Conservation (phyloP, 2,888 invertebrate species). For the Stenolophus ochropezus region DNA sequence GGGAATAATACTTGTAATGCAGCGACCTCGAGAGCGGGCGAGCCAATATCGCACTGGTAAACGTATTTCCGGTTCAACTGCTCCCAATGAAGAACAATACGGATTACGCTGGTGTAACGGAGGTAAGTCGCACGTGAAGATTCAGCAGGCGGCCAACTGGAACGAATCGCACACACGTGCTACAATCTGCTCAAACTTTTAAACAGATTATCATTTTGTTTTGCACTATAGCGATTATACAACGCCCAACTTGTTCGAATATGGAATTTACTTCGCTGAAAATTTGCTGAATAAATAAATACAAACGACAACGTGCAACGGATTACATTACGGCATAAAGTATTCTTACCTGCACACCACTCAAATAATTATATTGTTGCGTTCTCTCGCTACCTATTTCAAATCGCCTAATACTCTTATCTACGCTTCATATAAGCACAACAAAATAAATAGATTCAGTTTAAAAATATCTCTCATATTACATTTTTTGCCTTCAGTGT, state of each 20-base stretch:
- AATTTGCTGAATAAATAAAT: conserved; percentile 35
- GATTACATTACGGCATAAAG: conserved; percentile 2
- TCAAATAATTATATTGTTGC: not conserved
- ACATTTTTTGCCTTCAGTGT: too few species aligned
- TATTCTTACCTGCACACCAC: not conserved
- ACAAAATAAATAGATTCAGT: too few species aligned
- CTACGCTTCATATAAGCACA: too few species aligned
- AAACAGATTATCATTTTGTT: conserved; percentile 46
- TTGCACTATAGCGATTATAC: conserved; percentile 23
- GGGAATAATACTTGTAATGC: conserved; percentile 8
- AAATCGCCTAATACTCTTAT: too few species aligned
- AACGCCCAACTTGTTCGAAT: conserved; percentile 19
- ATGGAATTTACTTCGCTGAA: not conserved
- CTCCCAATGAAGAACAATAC: conserved; percentile 53
- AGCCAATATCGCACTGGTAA: conserved; percentile 38
- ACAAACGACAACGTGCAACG: not conserved
- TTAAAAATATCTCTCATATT: too few species aligned
- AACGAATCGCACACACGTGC: conserved; percentile 45
- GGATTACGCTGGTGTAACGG: conserved; percentile 38
- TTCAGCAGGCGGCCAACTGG: conserved; percentile 44
- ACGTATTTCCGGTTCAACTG: conserved; percentile 56
- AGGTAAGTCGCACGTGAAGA: conserved; percentile 45
- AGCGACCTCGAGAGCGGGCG: not conserved
- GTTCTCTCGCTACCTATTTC: too few species aligned
- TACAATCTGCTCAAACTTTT: conserved; percentile 47